Conservation (phyloP, 2,888 invertebrate species). For the Cancer borealis region DNA sequence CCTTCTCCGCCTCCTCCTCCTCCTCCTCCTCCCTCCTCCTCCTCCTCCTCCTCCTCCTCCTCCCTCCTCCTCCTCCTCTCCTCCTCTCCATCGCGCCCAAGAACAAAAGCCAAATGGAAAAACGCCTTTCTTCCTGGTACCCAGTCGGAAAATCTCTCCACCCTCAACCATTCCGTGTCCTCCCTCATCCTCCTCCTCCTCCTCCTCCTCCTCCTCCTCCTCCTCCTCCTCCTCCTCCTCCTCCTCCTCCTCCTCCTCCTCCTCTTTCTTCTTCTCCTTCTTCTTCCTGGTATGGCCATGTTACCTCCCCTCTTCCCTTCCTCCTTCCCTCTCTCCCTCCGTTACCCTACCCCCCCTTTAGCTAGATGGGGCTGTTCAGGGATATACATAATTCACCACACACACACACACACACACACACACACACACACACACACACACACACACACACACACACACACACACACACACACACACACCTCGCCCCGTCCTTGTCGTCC, state of each 20-base stretch:
- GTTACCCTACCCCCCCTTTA: background rate
- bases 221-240: background rate
- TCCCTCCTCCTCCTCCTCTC: background rate
- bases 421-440: slow-evolving; percentile 3
- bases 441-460: slow-evolving; percentile 1
- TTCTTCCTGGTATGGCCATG: background rate
- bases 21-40: no score
- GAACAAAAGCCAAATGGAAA: slow-evolving; percentile 26
- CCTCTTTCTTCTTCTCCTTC: slow-evolving; percentile 6
- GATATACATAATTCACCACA: background rate
- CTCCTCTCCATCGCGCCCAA: background rate
- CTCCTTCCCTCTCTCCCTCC: background rate
- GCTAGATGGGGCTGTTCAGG: background rate
- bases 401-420: background rate
- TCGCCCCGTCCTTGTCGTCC: background rate
- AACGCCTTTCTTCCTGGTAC: slow-evolving; percentile 16
- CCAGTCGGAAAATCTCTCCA: slow-evolving; percentile 35
- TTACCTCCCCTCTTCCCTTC: background rate
- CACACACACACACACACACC: slow-evolving; percentile 15
- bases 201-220: background rate
- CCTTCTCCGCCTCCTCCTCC: background rate
- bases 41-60: background rate
- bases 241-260: background rate
- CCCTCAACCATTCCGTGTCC: background rate
- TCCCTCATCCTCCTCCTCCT: background rate